These are phyloP conservation scores for Vireo griseus DNA, from an alignment of 2,797 vertebrate genomes.

Conservation along the genomic window DNA sequence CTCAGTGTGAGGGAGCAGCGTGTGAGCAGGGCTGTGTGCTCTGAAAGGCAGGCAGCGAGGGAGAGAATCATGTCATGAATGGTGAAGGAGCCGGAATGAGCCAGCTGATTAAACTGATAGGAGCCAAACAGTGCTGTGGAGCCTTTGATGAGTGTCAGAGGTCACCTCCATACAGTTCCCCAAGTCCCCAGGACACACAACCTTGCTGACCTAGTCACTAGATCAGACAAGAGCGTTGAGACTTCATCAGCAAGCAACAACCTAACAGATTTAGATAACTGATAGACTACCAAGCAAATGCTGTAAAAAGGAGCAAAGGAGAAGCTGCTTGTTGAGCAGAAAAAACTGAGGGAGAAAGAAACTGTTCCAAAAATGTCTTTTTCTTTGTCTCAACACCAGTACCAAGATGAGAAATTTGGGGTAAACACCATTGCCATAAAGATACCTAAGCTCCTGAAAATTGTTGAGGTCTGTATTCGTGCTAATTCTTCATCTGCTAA, in stretches of 20 bases:
- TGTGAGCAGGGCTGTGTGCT: background rate
- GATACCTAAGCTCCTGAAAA: background rate
- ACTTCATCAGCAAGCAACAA: slow-evolving; percentile 49
- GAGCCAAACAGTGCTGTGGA: slow-evolving; percentile 7
- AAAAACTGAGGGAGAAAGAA: background rate
- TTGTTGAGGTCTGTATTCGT: background rate
- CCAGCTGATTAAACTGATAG: slow-evolving; percentile 56
- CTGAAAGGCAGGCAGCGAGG: background rate
- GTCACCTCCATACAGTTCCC: slow-evolving; percentile 49
- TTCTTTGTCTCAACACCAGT: background rate
- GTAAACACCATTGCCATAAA: background rate
- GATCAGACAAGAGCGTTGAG: slow-evolving; percentile 47
- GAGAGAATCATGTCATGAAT: background rate
- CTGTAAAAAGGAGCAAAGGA: background rate
- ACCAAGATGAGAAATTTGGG: background rate
- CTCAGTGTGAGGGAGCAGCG: background rate
- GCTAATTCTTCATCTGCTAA: slow-evolving; percentile 27
- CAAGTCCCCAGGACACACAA: slow-evolving; percentile 59
- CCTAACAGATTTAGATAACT: slow-evolving; percentile 12
- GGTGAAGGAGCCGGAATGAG: slow-evolving; percentile 1
- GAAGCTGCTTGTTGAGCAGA: background rate
- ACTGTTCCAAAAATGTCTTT: background rate
- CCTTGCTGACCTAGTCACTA: slow-evolving; percentile 41
- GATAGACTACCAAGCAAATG: background rate
- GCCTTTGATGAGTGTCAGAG: slow-evolving; percentile 64